These are phyloP conservation scores for Coptodon bakossiorum DNA, from an alignment of 2,113 vertebrate species.

Conservation along the genomic window DNA sequence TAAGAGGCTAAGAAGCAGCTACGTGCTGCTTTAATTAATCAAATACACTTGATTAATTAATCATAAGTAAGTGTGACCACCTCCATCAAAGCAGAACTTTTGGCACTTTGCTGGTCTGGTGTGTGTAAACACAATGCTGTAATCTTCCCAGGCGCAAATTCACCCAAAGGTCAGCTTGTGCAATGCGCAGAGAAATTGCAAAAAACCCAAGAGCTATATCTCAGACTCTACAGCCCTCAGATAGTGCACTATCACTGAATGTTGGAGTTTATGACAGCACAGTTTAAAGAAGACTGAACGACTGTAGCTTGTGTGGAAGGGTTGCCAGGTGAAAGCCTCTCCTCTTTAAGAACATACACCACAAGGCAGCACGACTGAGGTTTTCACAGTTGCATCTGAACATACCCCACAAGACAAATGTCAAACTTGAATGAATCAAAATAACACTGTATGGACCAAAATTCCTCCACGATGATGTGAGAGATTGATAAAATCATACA, in stretches of 20 bases:
- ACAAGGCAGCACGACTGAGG: not conserved
- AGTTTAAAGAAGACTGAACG: not conserved
- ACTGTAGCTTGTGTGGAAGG: not conserved
- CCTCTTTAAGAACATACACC: not conserved
- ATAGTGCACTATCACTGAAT: not conserved
- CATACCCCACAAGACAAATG: not conserved
- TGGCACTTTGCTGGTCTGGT: not conserved
- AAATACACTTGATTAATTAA: not conserved
- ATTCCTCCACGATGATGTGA: accelerated
- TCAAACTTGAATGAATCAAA: not conserved
- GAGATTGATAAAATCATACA: not conserved
- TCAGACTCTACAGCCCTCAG: not conserved
- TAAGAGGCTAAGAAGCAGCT: not conserved
- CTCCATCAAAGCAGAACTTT: not conserved
- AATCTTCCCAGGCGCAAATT: not conserved
- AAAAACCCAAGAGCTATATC: not conserved
- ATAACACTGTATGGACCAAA: not conserved
- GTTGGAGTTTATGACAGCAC: not conserved
- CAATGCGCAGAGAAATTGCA: not conserved
- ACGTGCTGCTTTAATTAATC: not conserved
- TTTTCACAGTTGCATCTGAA: not conserved
- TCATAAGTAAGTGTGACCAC: not conserved
- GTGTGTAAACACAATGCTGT: not conserved
- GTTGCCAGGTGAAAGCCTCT: not conserved
- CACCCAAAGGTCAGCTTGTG: not conserved